Percentiles rank a stretch among this genome's conserved stretches.
Conservation (phyloP, 1,140 invertebrate genomes). For the Cecropterus lyciades region DNA sequence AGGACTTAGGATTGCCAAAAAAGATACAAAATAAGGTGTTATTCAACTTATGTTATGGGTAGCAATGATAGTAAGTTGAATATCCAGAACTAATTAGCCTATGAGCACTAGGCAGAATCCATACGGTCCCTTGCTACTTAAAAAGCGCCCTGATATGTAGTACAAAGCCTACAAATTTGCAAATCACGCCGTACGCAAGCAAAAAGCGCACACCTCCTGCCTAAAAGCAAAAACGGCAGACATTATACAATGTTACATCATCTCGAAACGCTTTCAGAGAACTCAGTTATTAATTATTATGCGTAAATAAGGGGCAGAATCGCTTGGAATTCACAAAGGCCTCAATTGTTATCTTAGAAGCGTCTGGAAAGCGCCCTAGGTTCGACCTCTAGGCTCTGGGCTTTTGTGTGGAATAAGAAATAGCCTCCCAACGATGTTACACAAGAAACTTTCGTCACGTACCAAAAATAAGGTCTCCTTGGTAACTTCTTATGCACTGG, state of each 20-base stretch:
- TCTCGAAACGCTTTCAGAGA: conserved; percentile 31
- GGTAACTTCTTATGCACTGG: conserved; percentile 4
- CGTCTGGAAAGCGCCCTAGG: conserved; percentile 37
- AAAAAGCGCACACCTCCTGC: conserved; percentile 6
- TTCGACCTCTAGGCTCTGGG: conserved; percentile 40
- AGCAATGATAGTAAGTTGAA: too few relatives aligned
- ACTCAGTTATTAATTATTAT: conserved; percentile 32
- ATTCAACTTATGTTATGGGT: too few relatives aligned
- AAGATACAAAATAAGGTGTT: too few relatives aligned
- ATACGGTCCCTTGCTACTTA: not conserved
- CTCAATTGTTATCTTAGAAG: conserved; percentile 31
- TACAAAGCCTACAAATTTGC: not conserved
- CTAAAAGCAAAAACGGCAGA: conserved; percentile 21
- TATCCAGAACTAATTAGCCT: not conserved
- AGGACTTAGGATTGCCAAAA: too few relatives aligned
- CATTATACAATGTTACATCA: conserved; percentile 29
- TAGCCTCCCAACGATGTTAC: conserved; percentile 34
- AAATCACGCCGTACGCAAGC: conserved; percentile 1
- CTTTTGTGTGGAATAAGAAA: conserved; percentile 46
- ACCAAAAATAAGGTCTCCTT: conserved; percentile 18
- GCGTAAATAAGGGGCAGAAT: conserved; percentile 33
- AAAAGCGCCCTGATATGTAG: not conserved
- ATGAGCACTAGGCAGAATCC: not conserved
- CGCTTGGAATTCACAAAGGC: conserved; percentile 33
- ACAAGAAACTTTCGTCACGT: conserved; percentile 38